phyloP scores from a whole-genome alignment of 2,888 invertebrate genomes.

The Brachylomia viminalis region DNA sequence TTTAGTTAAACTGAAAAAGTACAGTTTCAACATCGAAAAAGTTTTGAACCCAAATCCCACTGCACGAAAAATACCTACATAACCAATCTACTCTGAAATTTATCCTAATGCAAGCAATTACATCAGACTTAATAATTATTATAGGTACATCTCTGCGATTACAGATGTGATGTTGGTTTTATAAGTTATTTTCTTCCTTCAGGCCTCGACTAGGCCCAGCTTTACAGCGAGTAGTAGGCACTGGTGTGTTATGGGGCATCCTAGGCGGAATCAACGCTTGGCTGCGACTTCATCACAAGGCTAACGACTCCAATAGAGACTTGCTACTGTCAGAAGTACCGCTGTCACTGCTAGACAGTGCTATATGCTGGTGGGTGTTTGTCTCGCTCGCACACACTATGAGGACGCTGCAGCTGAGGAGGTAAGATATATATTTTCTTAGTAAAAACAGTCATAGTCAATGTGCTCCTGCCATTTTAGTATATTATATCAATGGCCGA shows the following conservation, averaged over 20 bases:
- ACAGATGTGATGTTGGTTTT: too few species aligned
- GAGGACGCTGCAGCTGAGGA: slow-evolving; percentile 95
- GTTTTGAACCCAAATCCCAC: too few species aligned
- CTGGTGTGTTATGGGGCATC: slow-evolving; percentile 95
- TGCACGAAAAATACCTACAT: too few species aligned
- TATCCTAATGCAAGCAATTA: neutral
- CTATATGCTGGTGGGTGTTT: slow-evolving; percentile 99
- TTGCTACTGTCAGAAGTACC: slow-evolving; percentile 95
- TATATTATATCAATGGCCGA: too few species aligned
- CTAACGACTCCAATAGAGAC: slow-evolving; percentile 80
- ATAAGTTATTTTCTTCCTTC: slow-evolving; percentile 22
- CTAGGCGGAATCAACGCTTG: slow-evolving; percentile 97
- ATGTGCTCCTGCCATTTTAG: neutral
- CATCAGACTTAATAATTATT: too few species aligned
- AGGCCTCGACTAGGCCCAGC: slow-evolving; percentile 97
- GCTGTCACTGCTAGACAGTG: slow-evolving; percentile 95
- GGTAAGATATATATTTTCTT: slow-evolving; percentile 81
- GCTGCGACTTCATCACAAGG: slow-evolving; percentile 91
- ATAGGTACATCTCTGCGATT: too few species aligned
- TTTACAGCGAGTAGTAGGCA: slow-evolving; percentile 96
- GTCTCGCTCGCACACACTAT: slow-evolving; percentile 97
- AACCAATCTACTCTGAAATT: too few species aligned
- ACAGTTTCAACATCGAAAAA: too few species aligned
- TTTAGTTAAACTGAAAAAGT: too few species aligned
- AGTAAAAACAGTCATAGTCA: neutral